A percentile compares a stretch with the other conserved stretches of the same genome.
phyloP scores from a whole-genome alignment of 1,140 invertebrate genomes.

The Heliconius congener region DNA sequence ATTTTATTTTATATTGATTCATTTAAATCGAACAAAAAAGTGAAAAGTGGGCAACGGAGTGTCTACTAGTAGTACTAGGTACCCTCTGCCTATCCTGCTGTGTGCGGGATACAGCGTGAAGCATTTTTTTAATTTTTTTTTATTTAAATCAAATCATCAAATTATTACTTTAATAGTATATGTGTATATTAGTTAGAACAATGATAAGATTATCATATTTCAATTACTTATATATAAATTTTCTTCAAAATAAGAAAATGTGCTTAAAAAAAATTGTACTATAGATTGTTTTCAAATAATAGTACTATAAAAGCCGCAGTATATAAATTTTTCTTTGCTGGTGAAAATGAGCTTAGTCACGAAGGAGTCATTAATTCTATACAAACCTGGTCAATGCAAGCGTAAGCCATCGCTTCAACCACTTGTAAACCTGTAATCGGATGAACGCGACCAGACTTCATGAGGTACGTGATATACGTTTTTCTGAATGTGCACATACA shows the following conservation, averaged over 20 bases:
- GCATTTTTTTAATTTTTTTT: no score
- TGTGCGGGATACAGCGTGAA: no score
- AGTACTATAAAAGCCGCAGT: conserved; percentile 31
- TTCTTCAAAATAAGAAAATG: not conserved
- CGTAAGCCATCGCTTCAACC: conserved; percentile 42
- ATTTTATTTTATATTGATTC: no score
- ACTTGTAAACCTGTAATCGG: conserved; percentile 64
- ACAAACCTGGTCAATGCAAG: conserved; percentile 54
- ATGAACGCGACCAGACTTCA: conserved; percentile 52
- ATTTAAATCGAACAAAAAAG: no score
- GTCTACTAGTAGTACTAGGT: no score
- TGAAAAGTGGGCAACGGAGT: no score
- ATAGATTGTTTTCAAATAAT: not conserved
- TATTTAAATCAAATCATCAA: no score
- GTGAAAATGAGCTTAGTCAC: conserved; percentile 72
- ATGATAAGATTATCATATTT: no score
- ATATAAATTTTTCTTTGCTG: conserved; percentile 68
- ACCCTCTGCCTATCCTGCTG: no score
- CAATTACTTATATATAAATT: not conserved
- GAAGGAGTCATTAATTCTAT: conserved; percentile 71
- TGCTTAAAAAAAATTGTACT: not conserved
- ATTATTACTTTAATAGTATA: no score
- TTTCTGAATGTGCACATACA: not conserved
- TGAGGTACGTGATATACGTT: conserved; percentile 9
- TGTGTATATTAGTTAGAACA: no score